These are phyloP conservation scores for Eurypyga helias DNA, from an alignment of 2,113 vertebrate species.

Conservation along the genomic window DNA sequence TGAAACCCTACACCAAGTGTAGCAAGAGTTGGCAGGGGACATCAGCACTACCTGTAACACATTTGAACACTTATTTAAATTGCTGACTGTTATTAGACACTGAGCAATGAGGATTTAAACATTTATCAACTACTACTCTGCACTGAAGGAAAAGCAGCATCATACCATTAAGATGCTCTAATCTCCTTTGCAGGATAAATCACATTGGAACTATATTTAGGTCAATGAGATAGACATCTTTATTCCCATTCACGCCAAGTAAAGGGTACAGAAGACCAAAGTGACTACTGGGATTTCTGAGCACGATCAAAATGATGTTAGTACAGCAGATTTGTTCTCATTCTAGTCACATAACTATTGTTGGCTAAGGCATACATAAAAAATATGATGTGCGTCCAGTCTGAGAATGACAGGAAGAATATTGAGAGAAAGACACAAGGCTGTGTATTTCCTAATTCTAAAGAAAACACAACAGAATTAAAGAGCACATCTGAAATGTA, in stretches of 20 bases:
- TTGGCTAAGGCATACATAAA: not conserved
- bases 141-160: not conserved
- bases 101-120: not conserved
- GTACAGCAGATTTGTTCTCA: not conserved
- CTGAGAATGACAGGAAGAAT: not conserved
- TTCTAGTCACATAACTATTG: not conserved
- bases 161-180: not conserved
- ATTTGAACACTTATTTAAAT: not conserved
- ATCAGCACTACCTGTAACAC: not conserved
- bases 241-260: not conserved
- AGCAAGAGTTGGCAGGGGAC: not conserved
- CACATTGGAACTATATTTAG: not conserved
- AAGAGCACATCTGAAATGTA: not conserved
- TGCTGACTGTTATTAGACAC: not conserved
- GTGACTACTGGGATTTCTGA: not conserved
- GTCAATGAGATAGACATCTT: not conserved
- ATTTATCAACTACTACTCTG: not conserved
- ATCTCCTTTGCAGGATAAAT: not conserved
- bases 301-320: not conserved
- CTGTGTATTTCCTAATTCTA: not conserved
- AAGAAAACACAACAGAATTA: not conserved
- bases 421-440: not conserved
- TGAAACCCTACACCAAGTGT: not conserved
- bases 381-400: not conserved
- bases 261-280: not conserved